These are phyloP conservation scores for Oscheius onirici DNA, from an alignment of 2,888 invertebrate species.

Conservation along the genomic window DNA sequence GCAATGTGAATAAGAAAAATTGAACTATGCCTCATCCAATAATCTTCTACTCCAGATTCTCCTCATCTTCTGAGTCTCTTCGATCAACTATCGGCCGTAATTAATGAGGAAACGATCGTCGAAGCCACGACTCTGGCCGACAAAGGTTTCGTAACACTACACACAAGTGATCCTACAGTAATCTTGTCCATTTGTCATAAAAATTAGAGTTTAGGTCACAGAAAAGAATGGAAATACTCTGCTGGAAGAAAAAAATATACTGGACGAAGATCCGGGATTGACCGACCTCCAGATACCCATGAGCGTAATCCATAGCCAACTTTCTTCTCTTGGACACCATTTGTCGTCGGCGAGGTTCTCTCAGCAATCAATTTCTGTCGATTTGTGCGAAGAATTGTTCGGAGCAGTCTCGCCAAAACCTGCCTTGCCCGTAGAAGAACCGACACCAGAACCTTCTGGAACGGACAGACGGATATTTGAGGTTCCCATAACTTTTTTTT, in stretches of 20 bases:
- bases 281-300: neutral
- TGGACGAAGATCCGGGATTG: neutral
- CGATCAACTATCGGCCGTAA: conserved; percentile 7
- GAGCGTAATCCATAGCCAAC: too few species aligned
- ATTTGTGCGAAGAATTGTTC: too few species aligned
- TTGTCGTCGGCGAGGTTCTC: too few species aligned
- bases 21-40: too few species aligned
- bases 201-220: neutral
- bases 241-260: neutral
- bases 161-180: neutral
- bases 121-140: conserved; percentile 6
- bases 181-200: neutral
- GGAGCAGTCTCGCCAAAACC: too few species aligned
- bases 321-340: too few species aligned
- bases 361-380: too few species aligned
- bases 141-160: neutral
- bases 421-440: too few species aligned
- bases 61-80: conserved; percentile 10
- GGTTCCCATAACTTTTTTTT: too few species aligned
- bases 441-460: too few species aligned
- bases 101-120: conserved; percentile 3
- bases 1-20: too few species aligned
- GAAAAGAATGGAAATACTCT: neutral
- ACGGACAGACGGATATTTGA: too few species aligned
- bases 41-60: conserved; percentile 6